A percentile compares a stretch with the other conserved stretches of the same genome.
Conservation (phyloP, 2,113 vertebrate species). For the Scortum barcoo region DNA sequence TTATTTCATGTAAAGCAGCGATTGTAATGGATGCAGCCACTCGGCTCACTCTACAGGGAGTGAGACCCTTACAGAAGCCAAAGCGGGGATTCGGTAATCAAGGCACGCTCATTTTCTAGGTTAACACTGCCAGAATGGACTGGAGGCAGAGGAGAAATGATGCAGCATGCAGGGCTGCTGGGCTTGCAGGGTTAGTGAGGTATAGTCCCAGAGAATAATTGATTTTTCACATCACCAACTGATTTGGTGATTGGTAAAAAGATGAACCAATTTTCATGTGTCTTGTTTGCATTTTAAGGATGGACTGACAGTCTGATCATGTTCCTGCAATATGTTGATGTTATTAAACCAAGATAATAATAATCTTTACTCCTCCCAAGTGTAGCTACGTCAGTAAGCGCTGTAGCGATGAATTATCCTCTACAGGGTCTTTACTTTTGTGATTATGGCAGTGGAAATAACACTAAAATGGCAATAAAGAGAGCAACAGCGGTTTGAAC, state of each 20-base stretch:
- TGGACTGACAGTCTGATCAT: background rate
- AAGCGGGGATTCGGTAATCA: constrained; percentile 19
- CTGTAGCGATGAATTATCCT: background rate
- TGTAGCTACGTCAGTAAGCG: background rate
- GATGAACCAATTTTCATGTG: too few relatives aligned
- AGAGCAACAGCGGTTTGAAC: background rate
- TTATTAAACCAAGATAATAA: background rate
- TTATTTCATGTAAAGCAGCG: constrained; percentile 39
- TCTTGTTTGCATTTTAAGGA: too few relatives aligned
- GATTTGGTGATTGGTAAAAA: background rate
- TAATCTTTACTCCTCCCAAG: background rate
- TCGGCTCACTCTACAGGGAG: constrained; percentile 19
- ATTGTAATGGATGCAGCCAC: background rate
- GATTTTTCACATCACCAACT: background rate
- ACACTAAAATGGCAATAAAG: background rate
- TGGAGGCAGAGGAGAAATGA: constrained; percentile 4
- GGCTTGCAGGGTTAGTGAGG: background rate
- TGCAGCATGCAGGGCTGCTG: background rate
- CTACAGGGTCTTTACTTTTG: background rate
- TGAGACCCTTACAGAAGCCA: constrained; percentile 1
- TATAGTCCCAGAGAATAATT: background rate
- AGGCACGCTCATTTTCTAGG: background rate
- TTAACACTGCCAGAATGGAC: background rate
- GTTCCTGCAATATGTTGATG: background rate
- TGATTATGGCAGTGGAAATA: constrained; percentile 2